Conservation (phyloP, 2,113 vertebrate genomes). For the Panthera leo region DNA sequence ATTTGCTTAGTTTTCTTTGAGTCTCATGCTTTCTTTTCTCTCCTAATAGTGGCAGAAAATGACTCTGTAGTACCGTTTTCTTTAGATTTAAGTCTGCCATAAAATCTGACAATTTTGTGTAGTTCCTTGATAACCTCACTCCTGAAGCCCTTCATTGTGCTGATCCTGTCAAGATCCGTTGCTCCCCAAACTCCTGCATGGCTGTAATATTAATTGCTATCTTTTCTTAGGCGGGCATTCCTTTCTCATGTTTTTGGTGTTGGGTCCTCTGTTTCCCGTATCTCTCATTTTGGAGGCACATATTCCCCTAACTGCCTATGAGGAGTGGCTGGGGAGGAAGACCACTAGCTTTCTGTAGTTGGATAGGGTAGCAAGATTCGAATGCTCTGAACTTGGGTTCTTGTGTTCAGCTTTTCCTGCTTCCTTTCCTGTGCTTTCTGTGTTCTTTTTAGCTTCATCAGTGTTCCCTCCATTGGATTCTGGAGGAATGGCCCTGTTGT, state of each 20-base stretch:
- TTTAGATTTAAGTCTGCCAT: background rate
- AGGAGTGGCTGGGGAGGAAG: background rate
- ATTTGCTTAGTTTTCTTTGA: constrained; percentile 12
- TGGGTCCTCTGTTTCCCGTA: background rate
- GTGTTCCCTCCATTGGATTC: background rate
- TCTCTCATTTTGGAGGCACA: background rate
- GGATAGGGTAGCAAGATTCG: background rate
- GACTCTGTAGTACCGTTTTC: background rate
- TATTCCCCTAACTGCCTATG: background rate
- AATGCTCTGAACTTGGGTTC: background rate
- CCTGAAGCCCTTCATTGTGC: background rate
- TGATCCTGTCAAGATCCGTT: background rate
- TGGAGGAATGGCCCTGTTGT: background rate
- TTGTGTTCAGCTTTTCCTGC: background rate
- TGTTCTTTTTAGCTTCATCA: background rate
- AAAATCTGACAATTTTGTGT: background rate
- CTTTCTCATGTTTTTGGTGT: background rate
- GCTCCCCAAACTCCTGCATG: background rate
- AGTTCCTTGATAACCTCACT: background rate
- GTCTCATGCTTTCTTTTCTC: background rate
- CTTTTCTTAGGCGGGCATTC: background rate
- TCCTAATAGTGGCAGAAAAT: background rate
- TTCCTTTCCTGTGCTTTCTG: background rate
- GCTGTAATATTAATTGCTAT: background rate
- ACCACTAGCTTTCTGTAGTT: background rate